Evolutionary conservation across 92 coral and sea anemone species (phyloP).

Genomic region (Diadumene lineata): DNA sequence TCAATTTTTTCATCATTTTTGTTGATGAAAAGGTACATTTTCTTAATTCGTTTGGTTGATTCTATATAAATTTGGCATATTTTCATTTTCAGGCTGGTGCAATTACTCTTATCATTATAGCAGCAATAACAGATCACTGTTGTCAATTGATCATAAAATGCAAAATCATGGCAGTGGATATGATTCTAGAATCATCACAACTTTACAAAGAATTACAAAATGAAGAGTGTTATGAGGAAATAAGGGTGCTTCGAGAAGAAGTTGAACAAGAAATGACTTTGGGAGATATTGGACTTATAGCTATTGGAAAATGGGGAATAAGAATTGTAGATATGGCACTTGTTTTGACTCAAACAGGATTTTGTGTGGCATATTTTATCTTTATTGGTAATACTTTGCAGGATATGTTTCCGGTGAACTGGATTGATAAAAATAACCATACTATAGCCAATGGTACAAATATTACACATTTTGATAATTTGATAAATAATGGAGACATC

Average conservation of each 20-base stretch:
- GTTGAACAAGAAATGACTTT: conserved; percentile 84
- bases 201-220: conserved; percentile 66
- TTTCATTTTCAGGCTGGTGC: conserved; percentile 69
- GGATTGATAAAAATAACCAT: not conserved
- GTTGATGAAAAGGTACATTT: no score
- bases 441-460: conserved; percentile 4
- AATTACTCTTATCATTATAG: conserved; percentile 75
- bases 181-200: conserved; percentile 82
- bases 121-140: conserved; percentile 87
- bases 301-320: conserved; percentile 88
- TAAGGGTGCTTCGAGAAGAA: conserved; percentile 52
- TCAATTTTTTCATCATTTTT: no score
- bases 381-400: conserved; percentile 92
- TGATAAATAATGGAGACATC: not conserved
- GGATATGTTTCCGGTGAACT: conserved; percentile 78
- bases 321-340: conserved; percentile 82
- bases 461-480: not conserved
- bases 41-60: no score
- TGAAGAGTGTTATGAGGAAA: conserved; percentile 68
- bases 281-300: conserved; percentile 88
- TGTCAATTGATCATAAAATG: conserved; percentile 91
- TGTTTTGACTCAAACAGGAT: conserved; percentile 84
- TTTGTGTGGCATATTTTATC: conserved; percentile 92
- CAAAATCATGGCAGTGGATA: conserved; percentile 82
- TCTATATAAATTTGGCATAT: no score